These are phyloP conservation scores for Bombus terrestris DNA, from an alignment of 1,140 invertebrate genomes.

Conservation along the genomic window DNA sequence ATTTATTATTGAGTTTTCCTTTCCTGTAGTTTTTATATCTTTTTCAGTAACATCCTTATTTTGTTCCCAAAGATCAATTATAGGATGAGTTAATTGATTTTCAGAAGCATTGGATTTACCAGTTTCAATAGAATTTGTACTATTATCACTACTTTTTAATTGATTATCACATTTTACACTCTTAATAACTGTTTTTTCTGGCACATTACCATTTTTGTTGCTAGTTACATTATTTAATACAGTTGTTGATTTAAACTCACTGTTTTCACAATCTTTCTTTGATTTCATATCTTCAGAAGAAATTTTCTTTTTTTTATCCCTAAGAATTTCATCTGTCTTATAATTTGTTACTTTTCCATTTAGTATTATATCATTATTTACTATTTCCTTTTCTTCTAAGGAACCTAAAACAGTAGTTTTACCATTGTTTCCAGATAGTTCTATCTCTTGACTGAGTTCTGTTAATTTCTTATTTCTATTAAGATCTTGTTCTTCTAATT, in stretches of 20 bases:
- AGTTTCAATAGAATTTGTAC: slow-evolving; percentile 28
- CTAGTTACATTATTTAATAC: background rate
- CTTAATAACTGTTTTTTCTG: slow-evolving; percentile 14
- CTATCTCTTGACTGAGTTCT: background rate
- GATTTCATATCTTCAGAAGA: background rate
- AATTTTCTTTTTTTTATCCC: background rate
- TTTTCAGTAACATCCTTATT: background rate
- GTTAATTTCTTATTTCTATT: background rate
- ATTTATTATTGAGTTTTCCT: slow-evolving; percentile 36
- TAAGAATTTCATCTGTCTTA: background rate
- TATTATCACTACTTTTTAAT: slow-evolving; percentile 30
- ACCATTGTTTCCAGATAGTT: background rate
- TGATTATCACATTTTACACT: slow-evolving; percentile 17
- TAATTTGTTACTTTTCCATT: background rate
- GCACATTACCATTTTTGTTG: slow-evolving; percentile 9
- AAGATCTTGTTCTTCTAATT: background rate
- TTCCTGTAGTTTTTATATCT: slow-evolving; percentile 2
- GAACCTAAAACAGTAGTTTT: background rate
- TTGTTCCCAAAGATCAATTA: slow-evolving; percentile 10
- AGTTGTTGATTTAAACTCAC: background rate
- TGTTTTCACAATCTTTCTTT: background rate
- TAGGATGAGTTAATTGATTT: background rate
- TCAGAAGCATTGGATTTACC: slow-evolving; percentile 4
- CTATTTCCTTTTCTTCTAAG: background rate
- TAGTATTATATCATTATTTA: background rate